Conservation (phyloP, 1,140 invertebrate species). For the Samia ricini region DNA sequence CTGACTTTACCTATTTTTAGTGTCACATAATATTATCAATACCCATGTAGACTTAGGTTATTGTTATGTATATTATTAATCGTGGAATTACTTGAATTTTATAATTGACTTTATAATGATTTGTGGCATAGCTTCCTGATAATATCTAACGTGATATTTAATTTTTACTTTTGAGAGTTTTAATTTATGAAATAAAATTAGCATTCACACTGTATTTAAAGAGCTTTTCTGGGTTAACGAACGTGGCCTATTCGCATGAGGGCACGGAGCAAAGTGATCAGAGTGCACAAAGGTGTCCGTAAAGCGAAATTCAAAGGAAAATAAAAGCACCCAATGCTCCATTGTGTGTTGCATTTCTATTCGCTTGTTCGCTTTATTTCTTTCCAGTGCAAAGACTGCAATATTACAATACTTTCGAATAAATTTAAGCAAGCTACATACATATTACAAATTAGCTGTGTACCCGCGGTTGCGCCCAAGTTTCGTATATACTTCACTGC, state of each 20-base stretch:
- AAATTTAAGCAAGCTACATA: no score
- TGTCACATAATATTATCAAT: no score
- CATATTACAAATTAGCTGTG: no score
- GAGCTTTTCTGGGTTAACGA: neutral
- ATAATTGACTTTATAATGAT: no score
- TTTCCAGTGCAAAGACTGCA: neutral
- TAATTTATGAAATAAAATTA: neutral
- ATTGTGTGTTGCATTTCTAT: conserved; percentile 5
- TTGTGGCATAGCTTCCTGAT: no score
- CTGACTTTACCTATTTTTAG: no score
- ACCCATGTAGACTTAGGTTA: no score
- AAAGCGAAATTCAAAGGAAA: conserved; percentile 1
- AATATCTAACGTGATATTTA: no score
- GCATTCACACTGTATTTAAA: conserved; percentile 2
- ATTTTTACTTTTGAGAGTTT: neutral
- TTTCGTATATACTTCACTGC: no score
- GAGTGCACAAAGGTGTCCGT: conserved; percentile 8
- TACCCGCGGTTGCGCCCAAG: no score
- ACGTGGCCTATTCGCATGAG: conserved; percentile 2
- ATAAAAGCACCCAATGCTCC: neutral
- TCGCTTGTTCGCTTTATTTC: neutral
- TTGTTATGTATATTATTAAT: no score
- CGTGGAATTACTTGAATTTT: no score
- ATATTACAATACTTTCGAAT: neutral
- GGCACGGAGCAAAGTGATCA: conserved; percentile 5